Conservation (phyloP, 2,113 vertebrate genomes). For the Ginglymostoma cirratum region DNA sequence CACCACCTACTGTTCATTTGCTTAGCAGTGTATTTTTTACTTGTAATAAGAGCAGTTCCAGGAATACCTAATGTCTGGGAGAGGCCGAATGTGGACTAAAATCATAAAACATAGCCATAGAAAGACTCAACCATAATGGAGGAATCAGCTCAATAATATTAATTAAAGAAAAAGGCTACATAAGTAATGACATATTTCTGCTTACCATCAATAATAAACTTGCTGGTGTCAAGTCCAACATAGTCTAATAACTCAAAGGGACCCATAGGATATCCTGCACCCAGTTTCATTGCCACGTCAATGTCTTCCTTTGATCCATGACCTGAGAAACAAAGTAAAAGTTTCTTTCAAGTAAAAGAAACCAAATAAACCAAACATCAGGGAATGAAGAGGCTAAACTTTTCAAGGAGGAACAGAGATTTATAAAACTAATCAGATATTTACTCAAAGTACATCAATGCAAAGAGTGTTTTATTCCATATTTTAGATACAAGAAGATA, state of each 20-base stretch:
- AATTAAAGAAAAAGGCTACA: conserved; percentile 11
- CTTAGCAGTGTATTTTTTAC: background rate
- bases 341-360: background rate
- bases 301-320: conserved; percentile 96
- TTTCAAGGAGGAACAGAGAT: background rate
- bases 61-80: background rate
- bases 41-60: background rate
- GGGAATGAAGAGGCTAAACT: background rate
- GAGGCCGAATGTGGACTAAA: background rate
- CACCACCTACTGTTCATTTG: background rate
- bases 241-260: conserved; percentile 93
- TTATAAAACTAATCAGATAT: background rate
- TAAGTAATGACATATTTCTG: background rate
- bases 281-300: conserved; percentile 89
- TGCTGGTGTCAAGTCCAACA: conserved; percentile 83
- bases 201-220: conserved; percentile 89
- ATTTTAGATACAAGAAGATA: background rate
- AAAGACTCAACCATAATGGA: background rate
- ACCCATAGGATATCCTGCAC: conserved; percentile 91
- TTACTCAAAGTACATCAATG: background rate
- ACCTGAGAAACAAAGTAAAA: conserved; percentile 57
- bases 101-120: background rate
- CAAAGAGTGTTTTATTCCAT: background rate
- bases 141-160: background rate
- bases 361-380: background rate